These are phyloP conservation scores for Callorhinus ursinus DNA, from an alignment of 2,113 vertebrate species.

Conservation along the genomic window DNA sequence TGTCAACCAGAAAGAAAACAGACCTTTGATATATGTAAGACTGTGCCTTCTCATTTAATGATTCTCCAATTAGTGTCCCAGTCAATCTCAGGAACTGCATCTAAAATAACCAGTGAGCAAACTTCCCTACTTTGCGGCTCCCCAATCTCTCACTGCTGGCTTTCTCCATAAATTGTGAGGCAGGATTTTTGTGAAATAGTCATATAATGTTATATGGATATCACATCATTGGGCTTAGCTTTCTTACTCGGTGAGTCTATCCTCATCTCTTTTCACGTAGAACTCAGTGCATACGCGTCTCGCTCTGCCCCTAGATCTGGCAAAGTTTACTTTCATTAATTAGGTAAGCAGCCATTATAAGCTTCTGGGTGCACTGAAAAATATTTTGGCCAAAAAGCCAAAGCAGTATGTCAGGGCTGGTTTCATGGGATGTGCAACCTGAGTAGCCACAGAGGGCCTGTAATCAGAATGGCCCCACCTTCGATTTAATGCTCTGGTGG, in stretches of 20 bases:
- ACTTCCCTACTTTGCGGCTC: not conserved
- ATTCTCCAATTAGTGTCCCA: constrained; percentile 72
- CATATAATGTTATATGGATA: not conserved
- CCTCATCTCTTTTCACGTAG: not conserved
- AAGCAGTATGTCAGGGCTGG: not conserved
- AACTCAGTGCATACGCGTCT: not conserved
- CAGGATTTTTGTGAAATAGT: not conserved
- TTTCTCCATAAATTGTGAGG: not conserved
- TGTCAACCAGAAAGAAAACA: constrained; percentile 62
- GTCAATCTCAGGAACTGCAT: constrained; percentile 55
- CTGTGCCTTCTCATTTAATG: constrained; percentile 57
- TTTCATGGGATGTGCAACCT: not conserved
- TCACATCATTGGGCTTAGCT: not conserved
- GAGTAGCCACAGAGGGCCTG: too few species aligned
- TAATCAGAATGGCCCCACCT: not conserved
- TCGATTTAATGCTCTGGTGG: not conserved
- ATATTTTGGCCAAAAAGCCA: not conserved
- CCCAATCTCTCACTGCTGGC: not conserved
- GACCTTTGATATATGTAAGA: constrained; percentile 63
- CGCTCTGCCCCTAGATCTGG: not conserved
- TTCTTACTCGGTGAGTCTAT: not conserved
- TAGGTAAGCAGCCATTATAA: not conserved
- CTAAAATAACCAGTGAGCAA: constrained; percentile 32
- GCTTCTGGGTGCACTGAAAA: not conserved
- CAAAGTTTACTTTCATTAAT: not conserved